Evolutionary conservation across 2,797 vertebrate genomes (phyloP), one percentile per base, ranked within the genome.

Genomic region (Falco columbarius): DNA sequence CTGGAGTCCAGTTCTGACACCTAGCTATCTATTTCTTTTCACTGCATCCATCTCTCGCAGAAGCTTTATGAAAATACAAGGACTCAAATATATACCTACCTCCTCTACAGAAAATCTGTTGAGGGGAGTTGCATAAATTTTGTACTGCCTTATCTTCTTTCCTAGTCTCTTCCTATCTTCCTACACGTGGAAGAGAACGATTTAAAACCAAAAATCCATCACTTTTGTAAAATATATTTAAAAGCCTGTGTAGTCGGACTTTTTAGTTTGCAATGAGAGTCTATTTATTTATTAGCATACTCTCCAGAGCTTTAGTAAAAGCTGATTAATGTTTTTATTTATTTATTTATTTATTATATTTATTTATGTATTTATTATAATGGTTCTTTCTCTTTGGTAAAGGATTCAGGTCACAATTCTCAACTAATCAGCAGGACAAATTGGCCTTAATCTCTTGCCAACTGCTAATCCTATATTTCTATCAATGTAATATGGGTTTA

Each of bases 391-490:
- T 88, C 22, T 71, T 86, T 80, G 66, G 30, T 87, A 81, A 82
- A 91, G 36, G 49, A 93, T 89, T 93, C 75, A 76, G 62, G 72
- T 95, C 59, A 84, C n/a, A 72, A 40, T 75, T 93, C 51, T 42
- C 42, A 94, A 34, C 46, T 91, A 83, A 95, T 86, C 32, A 90
- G 30, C 44, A 49, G 34, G 27, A 89, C 15, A 94, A 95, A 93
- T 88, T 77, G 47, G 58, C 47, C 62, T 49, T 96, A 90, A 93
- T 94, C 51, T 76, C 62, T 86, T 93, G 80, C 93, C 62, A 81
- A 27, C 59, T 84, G n/a, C 75, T 94, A 95, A 95, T 86, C 38
- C 58, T 90, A 13, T 79, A 70, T 83, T 96, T 93, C 30, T 84
- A 66, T 90, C 80, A 84, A 66, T 15, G 38, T n/a, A 87, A 73